Evolutionary conservation across 2,113 vertebrate genomes (phyloP).

Genomic region (Plestiodon gilberti): DNA sequence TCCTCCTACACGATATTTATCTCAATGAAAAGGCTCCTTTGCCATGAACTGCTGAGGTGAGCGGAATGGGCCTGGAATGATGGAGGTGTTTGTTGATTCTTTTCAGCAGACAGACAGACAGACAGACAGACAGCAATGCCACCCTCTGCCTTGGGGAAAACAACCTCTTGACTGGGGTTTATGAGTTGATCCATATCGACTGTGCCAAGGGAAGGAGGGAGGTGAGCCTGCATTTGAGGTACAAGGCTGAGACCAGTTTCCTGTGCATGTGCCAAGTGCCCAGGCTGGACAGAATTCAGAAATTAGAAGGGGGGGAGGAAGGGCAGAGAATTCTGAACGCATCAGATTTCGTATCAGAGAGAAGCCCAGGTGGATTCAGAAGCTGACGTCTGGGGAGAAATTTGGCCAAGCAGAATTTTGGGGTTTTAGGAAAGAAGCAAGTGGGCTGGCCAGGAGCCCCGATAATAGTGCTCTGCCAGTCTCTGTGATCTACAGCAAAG

Average conservation of each 20-base stretch:
- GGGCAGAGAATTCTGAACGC: background rate
- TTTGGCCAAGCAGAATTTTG: background rate
- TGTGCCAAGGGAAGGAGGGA: background rate
- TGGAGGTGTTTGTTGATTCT: constrained; percentile 40
- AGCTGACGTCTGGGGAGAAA: background rate
- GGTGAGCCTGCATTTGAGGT: background rate
- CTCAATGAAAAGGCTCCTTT: constrained; percentile 62
- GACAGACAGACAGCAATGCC: accelerated
- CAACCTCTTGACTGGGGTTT: background rate
- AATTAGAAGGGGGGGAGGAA: background rate
- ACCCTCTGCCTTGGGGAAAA: background rate
- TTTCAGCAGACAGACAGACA: background rate
- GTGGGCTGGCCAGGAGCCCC: background rate
- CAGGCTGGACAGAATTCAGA: background rate
- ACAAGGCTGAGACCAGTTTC: background rate
- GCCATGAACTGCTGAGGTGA: constrained; percentile 54
- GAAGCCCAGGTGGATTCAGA: background rate
- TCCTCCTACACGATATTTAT: constrained; percentile 58
- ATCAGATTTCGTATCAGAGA: background rate
- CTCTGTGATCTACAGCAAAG: accelerated
- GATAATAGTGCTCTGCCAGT: background rate
- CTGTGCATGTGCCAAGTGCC: too few species aligned
- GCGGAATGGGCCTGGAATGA: constrained; percentile 31
- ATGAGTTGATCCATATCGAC: background rate
- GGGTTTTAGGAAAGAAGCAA: accelerated